These are phyloP conservation scores for Pipistrellus pygmaeus DNA, from an alignment of 2,797 vertebrate genomes.

Conservation along the genomic window DNA sequence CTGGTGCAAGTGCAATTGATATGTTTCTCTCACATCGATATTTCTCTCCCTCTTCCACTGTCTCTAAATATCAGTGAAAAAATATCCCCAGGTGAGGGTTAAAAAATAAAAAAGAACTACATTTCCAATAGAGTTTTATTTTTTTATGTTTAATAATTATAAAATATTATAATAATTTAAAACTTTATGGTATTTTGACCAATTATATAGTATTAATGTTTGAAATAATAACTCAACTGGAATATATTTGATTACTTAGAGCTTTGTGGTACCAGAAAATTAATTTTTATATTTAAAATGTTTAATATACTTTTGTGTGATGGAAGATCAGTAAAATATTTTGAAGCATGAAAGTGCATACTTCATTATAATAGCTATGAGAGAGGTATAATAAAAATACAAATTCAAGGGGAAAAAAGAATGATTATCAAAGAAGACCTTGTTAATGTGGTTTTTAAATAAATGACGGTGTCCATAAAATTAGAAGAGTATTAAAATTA, in stretches of 20 bases:
- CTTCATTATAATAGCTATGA: background rate
- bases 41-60: no score
- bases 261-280: background rate
- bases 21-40: no score
- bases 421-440: background rate
- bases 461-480: background rate
- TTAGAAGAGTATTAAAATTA: background rate
- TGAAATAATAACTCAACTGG: background rate
- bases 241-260: constrained; percentile 1
- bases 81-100: no score
- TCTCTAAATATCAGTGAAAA: no score
- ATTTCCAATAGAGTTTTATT: background rate
- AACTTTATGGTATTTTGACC: background rate
- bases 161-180: background rate
- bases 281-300: constrained; percentile 24
- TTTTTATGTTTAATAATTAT: constrained; percentile 26
- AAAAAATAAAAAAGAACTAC: background rate
- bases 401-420: constrained; percentile 37
- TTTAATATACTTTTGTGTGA: background rate
- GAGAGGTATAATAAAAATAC: background rate
- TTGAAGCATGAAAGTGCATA: background rate
- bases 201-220: background rate
- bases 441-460: constrained; percentile 6
- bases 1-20: no score
- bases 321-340: background rate